phyloP scores from a whole-genome alignment of 2,113 vertebrate species.

The Ibidorhyncha struthersii region DNA sequence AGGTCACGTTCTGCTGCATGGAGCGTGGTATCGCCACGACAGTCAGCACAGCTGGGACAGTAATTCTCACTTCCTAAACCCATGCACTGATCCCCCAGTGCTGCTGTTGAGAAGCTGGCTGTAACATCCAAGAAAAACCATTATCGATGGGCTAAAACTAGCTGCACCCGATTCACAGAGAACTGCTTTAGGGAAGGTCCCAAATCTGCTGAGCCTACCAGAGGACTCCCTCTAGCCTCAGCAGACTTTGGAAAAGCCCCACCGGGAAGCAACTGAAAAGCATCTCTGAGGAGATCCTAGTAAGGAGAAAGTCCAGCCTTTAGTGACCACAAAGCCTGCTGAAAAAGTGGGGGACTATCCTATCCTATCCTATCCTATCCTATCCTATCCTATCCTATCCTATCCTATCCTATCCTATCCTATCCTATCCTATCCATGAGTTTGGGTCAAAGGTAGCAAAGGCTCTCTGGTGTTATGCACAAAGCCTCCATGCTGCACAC shows the following conservation, averaged over 20 bases:
- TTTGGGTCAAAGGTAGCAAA: not conserved
- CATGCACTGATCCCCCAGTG: accelerated
- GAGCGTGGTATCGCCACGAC: no score
- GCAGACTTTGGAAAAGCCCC: not conserved
- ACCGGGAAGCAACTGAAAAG: not conserved
- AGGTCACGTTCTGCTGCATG: not conserved
- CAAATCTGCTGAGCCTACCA: not conserved
- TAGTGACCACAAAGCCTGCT: not conserved
- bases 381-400: not conserved
- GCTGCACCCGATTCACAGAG: not conserved
- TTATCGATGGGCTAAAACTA: not conserved
- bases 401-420: not conserved
- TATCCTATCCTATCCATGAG: not conserved
- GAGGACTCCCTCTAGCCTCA: not conserved
- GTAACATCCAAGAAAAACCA: not conserved
- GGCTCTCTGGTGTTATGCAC: not conserved
- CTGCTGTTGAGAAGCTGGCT: not conserved
- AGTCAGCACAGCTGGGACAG: not conserved
- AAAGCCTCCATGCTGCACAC: not conserved
- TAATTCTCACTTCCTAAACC: not conserved
- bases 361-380: no score
- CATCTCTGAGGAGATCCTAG: not conserved
- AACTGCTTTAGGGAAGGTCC: accelerated
- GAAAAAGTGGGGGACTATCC: not conserved
- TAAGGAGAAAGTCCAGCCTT: not conserved